Evolutionary conservation across 1,140 invertebrate species (phyloP).

Genomic region (Hyles euphorbiae): DNA sequence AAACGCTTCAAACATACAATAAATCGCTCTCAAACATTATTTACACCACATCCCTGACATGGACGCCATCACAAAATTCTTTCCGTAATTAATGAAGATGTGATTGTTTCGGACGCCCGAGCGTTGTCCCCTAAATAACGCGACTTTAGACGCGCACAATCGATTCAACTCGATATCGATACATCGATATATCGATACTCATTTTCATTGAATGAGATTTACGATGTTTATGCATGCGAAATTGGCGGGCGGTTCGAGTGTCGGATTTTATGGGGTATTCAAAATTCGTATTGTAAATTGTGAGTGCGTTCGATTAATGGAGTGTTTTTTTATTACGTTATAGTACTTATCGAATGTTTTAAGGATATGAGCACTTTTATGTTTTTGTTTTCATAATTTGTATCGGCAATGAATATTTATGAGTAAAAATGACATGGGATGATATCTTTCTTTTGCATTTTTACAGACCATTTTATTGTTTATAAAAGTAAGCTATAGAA

Average conservation of each 20-base stretch:
- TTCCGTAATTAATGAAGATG: constrained; percentile 72
- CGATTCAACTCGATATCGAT: constrained; percentile 53
- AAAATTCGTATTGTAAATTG: constrained; percentile 51
- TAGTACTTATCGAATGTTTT: constrained; percentile 18
- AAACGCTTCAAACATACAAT: no score
- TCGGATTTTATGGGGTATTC: constrained; percentile 62
- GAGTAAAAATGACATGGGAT: background rate
- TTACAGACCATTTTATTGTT: no score
- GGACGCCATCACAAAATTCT: constrained; percentile 44
- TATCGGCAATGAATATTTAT: background rate
- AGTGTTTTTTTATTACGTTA: constrained; percentile 25
- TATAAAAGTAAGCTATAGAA: no score
- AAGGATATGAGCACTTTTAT: constrained; percentile 5
- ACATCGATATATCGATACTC: constrained; percentile 45
- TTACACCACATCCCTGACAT: background rate
- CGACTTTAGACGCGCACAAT: constrained; percentile 35
- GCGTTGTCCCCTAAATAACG: constrained; percentile 56
- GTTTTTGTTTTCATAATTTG: background rate
- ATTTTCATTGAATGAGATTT: constrained; percentile 59
- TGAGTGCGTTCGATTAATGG: constrained; percentile 47
- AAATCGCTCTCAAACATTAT: no score
- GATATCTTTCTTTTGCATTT: no score
- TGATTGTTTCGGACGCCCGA: constrained; percentile 61
- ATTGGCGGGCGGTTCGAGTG: constrained; percentile 47
- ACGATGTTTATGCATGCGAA: constrained; percentile 59